phyloP scores from a whole-genome alignment of 2,888 invertebrate species.

The Hydroisotoma schaefferi region DNA sequence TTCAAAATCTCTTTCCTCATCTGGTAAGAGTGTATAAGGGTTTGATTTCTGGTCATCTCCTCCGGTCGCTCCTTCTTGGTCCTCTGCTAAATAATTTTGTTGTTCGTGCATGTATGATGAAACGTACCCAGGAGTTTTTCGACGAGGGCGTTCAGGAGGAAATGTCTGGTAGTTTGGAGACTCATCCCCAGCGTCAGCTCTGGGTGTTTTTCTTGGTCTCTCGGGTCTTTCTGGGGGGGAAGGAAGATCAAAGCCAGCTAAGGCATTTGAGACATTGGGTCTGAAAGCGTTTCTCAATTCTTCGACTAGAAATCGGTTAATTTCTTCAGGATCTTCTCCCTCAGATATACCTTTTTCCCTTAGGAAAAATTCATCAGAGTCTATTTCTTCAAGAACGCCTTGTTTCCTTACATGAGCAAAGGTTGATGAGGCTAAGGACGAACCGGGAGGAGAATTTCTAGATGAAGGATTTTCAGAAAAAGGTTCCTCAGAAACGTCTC shows the following conservation, averaged over 20 bases:
- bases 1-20: constrained; percentile 24
- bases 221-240: constrained; percentile 33
- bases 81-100: constrained; percentile 13
- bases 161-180: constrained; percentile 46
- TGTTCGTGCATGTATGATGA: constrained; percentile 44
- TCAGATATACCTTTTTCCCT: constrained; percentile 73
- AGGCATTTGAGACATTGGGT: constrained; percentile 46
- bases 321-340: constrained; percentile 70
- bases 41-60: constrained; percentile 20
- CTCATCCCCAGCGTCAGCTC: constrained; percentile 27
- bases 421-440: constrained; percentile 41
- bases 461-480: constrained; percentile 38
- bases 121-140: constrained; percentile 44
- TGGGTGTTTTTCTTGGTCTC: constrained; percentile 43
- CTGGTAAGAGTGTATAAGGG: too few relatives aligned
- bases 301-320: constrained; percentile 70
- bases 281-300: constrained; percentile 76
- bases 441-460: constrained; percentile 41
- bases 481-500: constrained; percentile 46
- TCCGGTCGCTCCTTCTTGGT: constrained; percentile 15
- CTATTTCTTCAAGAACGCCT: constrained; percentile 73
- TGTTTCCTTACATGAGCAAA: constrained; percentile 30
- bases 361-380: constrained; percentile 81
- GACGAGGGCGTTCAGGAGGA: constrained; percentile 45
- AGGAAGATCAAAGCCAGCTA: constrained; percentile 63